These are phyloP conservation scores for Myiopsitta monachus DNA, from an alignment of 2,113 vertebrate species.

Conservation along the genomic window DNA sequence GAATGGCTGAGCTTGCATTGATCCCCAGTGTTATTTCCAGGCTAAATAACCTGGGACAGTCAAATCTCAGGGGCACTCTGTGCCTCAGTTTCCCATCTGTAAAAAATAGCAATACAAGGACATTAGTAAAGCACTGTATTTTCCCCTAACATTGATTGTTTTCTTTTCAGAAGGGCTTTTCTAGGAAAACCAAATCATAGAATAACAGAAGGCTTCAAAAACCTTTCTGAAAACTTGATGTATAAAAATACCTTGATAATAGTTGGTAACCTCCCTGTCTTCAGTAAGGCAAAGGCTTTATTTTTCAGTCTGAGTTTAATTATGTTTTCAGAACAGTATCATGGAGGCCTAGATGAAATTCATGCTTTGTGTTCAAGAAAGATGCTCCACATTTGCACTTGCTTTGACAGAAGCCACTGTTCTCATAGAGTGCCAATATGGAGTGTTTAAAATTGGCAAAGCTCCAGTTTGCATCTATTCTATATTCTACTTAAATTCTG, in stretches of 20 bases:
- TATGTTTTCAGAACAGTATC: not conserved
- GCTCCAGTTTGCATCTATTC: not conserved
- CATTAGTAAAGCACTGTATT: not conserved
- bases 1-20: not conserved
- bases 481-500: not conserved
- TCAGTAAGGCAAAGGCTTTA: not conserved
- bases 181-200: not conserved
- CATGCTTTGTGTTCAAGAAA: not conserved
- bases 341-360: not conserved
- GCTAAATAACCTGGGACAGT: not conserved
- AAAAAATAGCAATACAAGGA: not conserved
- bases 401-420: not conserved
- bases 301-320: not conserved
- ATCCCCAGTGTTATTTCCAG: not conserved
- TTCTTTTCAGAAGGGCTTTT: not conserved
- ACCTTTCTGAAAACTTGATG: not conserved
- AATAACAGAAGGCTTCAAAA: not conserved
- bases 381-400: not conserved
- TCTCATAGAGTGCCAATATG: not conserved
- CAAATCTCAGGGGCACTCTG: not conserved
- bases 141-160: fast-evolving
- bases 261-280: not conserved
- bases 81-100: not conserved
- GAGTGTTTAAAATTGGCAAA: not conserved
- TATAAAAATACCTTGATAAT: not conserved